Conservation (phyloP, 2,797 vertebrate species). For the Tapera naevia region DNA sequence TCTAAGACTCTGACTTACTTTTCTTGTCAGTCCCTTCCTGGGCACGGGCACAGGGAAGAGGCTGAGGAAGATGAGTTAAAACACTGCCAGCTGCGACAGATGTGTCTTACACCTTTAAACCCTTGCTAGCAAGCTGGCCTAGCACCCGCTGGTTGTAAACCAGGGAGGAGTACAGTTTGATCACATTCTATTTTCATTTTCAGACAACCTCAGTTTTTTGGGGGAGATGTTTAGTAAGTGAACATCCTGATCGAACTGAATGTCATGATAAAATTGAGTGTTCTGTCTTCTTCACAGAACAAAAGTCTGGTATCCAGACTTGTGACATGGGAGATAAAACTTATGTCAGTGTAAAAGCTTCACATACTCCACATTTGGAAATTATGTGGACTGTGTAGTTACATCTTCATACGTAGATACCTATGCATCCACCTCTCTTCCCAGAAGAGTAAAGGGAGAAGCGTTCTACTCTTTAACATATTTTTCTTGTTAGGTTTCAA, state of each 20-base stretch:
- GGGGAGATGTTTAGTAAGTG: background rate
- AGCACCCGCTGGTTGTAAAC: background rate
- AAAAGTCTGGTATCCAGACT: background rate
- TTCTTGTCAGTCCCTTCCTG: background rate
- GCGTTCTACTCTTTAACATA: background rate
- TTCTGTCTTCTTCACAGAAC: background rate
- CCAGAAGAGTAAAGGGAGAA: background rate
- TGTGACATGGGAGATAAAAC: background rate
- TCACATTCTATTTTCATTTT: background rate
- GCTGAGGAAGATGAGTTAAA: background rate
- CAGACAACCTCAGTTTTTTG: background rate
- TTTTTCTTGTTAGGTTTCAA: background rate
- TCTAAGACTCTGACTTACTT: background rate
- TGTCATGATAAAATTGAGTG: background rate
- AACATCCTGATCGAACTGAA: background rate
- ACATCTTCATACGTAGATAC: background rate
- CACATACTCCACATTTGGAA: background rate
- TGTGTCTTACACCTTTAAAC: background rate
- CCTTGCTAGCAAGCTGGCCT: background rate
- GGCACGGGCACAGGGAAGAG: background rate
- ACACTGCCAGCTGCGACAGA: slow-evolving; percentile 34
- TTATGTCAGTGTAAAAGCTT: background rate
- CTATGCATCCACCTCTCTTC: background rate
- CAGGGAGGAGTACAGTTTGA: background rate
- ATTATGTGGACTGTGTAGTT: background rate